Conservation (phyloP, 2,888 invertebrate species). For the Drosophila buzzatii region DNA sequence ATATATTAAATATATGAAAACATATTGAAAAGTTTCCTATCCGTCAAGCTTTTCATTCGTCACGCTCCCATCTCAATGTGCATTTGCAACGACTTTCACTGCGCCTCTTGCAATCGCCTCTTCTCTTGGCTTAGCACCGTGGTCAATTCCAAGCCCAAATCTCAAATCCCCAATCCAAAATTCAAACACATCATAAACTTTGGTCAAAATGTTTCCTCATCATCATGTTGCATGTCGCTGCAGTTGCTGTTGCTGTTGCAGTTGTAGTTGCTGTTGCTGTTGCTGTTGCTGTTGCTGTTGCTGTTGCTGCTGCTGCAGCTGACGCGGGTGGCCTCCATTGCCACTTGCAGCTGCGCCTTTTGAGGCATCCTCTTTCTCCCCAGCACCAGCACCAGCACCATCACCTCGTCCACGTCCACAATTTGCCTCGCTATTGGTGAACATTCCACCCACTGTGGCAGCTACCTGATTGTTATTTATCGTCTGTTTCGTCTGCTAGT, state of each 20-base stretch:
- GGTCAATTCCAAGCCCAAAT: conserved; percentile 22
- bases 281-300: conserved; percentile 8
- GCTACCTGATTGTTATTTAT: conserved; percentile 76
- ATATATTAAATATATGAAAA: not conserved
- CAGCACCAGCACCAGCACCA: not conserved
- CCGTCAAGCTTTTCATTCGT: not conserved
- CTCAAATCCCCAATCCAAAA: conserved; percentile 10
- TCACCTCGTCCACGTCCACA: not conserved
- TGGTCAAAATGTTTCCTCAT: conserved; percentile 56
- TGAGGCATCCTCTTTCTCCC: conserved; percentile 15
- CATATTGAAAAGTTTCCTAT: not conserved
- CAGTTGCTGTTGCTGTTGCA: conserved; percentile 13
- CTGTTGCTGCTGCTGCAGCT: conserved; percentile 26
- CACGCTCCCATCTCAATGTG: conserved; percentile 2
- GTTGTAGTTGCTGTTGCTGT: not conserved
- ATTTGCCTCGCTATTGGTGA: not conserved
- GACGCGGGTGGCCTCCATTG: conserved; percentile 52
- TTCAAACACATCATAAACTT: conserved; percentile 56
- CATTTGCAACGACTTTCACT: conserved; percentile 63
- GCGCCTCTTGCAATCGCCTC: conserved; percentile 32
- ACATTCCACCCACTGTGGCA: conserved; percentile 32
- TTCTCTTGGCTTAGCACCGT: conserved; percentile 20
- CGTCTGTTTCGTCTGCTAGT: conserved; percentile 56
- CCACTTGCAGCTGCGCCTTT: conserved; percentile 65
- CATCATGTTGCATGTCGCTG: conserved; percentile 21